Evolutionary conservation across 1,140 invertebrate genomes (phyloP).

Genomic region (Probaryconus sp.): DNA sequence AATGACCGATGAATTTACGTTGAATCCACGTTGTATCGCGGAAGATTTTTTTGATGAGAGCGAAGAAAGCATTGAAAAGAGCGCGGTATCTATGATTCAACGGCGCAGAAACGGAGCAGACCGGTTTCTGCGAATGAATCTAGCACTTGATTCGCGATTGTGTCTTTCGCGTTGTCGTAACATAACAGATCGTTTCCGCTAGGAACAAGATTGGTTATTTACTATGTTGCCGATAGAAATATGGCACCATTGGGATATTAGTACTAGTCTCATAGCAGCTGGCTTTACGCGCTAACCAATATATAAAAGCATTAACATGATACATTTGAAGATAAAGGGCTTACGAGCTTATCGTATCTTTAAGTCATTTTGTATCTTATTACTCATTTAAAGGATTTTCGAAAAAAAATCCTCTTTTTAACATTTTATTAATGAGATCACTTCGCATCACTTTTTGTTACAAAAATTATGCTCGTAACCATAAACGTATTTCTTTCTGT

Average conservation of each 20-base stretch:
- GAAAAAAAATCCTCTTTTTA: no score
- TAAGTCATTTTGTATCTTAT: no score
- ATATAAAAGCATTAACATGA: constrained; percentile 29
- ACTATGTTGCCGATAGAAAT: constrained; percentile 60
- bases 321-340: constrained; percentile 43
- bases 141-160: constrained; percentile 67
- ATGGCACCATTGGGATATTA: constrained; percentile 56
- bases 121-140: constrained; percentile 49
- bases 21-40: constrained; percentile 23
- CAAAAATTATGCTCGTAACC: no score
- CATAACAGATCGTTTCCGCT: constrained; percentile 72
- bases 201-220: constrained; percentile 61
- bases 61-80: constrained; percentile 51
- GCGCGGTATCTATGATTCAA: constrained; percentile 53
- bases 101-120: constrained; percentile 42
- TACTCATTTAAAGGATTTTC: no score
- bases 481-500: no score
- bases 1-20: constrained; percentile 35
- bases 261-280: constrained; percentile 56
- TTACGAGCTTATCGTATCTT: no score
- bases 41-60: constrained; percentile 35
- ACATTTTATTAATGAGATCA: no score
- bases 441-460: no score
- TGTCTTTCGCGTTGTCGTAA: constrained; percentile 63
- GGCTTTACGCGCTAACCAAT: constrained; percentile 38